These are phyloP conservation scores for Trachymyrmex cornetzi DNA, from an alignment of 1,140 invertebrate genomes.

Conservation along the genomic window DNA sequence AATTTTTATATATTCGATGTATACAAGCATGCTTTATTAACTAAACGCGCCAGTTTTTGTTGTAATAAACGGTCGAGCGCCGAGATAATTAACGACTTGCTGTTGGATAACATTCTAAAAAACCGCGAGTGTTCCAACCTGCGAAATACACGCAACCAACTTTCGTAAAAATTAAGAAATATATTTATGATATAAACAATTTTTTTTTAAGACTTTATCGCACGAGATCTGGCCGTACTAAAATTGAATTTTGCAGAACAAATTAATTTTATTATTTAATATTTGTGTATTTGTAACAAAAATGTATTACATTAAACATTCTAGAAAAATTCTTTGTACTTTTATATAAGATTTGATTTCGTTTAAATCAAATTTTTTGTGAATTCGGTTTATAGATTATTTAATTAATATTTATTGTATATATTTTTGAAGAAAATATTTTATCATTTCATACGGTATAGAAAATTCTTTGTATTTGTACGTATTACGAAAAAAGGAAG, in stretches of 20 bases:
- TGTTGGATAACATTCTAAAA: conserved; percentile 30
- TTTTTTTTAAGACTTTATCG: neutral
- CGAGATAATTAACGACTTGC: conserved; percentile 36
- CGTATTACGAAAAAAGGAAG: neutral
- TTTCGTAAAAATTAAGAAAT: neutral
- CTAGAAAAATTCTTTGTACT: no score
- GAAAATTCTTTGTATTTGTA: neutral
- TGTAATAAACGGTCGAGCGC: conserved; percentile 19
- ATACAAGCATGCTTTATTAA: conserved; percentile 23
- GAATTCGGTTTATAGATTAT: neutral
- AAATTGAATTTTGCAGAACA: neutral
- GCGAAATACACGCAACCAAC: conserved; percentile 18
- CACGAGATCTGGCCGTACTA: neutral
- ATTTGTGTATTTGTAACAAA: neutral
- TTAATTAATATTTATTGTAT: neutral
- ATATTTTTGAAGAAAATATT: neutral
- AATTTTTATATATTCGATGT: conserved; percentile 32
- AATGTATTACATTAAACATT: neutral
- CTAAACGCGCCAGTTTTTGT: conserved; percentile 45
- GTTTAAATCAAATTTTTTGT: neutral
- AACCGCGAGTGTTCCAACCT: neutral
- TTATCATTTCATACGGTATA: neutral
- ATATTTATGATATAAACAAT: neutral
- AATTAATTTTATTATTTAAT: no score
- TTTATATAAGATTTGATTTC: no score